Evolutionary conservation across 2,797 vertebrate species (phyloP), one percentile per base, ranked within the genome.

Genomic region (Apodemus agrarius): DNA sequence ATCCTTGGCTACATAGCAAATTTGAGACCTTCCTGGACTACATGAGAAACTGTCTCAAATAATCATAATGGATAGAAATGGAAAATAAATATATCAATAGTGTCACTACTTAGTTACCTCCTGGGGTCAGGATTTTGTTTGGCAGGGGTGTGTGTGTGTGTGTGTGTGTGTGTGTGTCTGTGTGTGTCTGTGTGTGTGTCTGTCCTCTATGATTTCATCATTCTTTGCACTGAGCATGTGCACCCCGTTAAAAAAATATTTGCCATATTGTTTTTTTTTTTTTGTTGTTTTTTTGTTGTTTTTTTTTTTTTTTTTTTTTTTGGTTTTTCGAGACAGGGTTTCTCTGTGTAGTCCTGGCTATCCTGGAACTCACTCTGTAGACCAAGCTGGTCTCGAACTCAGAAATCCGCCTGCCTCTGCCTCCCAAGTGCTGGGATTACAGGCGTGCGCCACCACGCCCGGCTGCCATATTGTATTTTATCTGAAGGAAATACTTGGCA

Each of bases 161-260:
- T n/a, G n/a, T 69, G 67, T 69, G 34, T n/a, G 12, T 69, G 12
- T 69, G 67, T 69, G 31, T 67, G 4, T 69, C 12, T 69, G 31
- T 69, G 31, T n/a, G 6, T n/a, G 31, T 6, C 54, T 69, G 3
- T 17, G 19, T 52, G 8, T 4, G 1, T 5, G 0, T 26, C 29
- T 43, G 67, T n/a, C 37, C 76, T 26, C 54, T 61, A 34, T 9
- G 19, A 76, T 9, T 40, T 81, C 31, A 46, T 81, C 31, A 9
- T 69, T 63, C 72, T 93, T 59, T 37, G 65, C 34, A 37, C 24
- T 29, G 34, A 83, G 26, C 7, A 1, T 54, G 10, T 24, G 6
- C 29, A 17, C 17, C 43, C 63, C 59, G 12, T n/a, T 43, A 43
- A 29, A 81, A 81, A 63, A 31, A 57, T 7, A 10, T 59, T 65